These are phyloP conservation scores for Physella acuta DNA, from an alignment of 1,140 invertebrate species.

Conservation along the genomic window DNA sequence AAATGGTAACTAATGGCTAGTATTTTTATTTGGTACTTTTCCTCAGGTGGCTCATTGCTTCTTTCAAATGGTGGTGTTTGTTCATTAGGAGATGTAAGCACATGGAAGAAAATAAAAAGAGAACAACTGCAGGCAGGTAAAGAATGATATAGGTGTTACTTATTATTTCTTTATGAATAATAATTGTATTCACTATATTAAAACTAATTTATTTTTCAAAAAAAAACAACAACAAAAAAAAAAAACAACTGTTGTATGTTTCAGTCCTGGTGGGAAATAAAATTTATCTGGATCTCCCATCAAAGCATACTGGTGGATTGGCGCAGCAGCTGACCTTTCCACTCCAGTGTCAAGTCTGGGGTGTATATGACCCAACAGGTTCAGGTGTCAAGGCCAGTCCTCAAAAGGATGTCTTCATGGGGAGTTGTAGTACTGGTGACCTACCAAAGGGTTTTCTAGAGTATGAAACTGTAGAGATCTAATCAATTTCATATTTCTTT, in stretches of 20 bases:
- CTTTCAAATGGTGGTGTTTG: slow-evolving; percentile 39
- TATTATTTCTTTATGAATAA: not conserved
- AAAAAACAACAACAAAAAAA: not conserved
- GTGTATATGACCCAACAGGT: slow-evolving; percentile 28
- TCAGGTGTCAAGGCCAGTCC: slow-evolving; percentile 7
- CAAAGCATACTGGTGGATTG: slow-evolving; percentile 38
- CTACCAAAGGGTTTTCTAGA: slow-evolving; percentile 34
- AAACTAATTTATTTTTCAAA: not conserved
- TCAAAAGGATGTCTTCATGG: slow-evolving; percentile 29
- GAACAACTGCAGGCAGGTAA: slow-evolving; percentile 40
- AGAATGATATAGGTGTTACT: not conserved
- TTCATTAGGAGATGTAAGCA: slow-evolving; percentile 39
- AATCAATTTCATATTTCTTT: not conserved
- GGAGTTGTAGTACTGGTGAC: slow-evolving; percentile 28
- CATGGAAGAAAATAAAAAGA: slow-evolving; percentile 36
- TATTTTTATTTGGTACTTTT: too few relatives aligned
- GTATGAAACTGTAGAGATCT: slow-evolving; percentile 29
- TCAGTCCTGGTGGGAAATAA: slow-evolving; percentile 35
- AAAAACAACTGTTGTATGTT: not conserved
- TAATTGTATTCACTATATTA: not conserved
- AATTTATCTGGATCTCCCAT: slow-evolving; percentile 33
- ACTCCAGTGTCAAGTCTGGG: slow-evolving; percentile 37
- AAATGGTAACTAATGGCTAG: not conserved
- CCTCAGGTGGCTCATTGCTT: slow-evolving; percentile 39
- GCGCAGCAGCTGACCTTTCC: slow-evolving; percentile 35